Conservation (phyloP, 2,113 vertebrate genomes). For the Carollia perspicillata region DNA sequence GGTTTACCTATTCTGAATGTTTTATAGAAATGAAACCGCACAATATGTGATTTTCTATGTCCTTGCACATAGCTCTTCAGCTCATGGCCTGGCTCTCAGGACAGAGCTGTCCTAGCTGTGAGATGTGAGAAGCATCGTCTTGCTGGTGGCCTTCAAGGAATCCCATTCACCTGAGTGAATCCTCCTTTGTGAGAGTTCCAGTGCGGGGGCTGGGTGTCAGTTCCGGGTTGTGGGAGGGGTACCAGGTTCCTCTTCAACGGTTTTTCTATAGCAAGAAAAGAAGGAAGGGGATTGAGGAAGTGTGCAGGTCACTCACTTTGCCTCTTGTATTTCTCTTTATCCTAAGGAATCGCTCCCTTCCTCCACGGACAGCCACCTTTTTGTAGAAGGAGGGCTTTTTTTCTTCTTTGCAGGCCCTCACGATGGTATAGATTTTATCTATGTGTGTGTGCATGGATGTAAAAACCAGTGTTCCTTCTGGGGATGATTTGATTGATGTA, state of each 20-base stretch:
- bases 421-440: neutral
- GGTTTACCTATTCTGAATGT: neutral
- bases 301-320: neutral
- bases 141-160: neutral
- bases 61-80: neutral
- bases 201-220: no score
- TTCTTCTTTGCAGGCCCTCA: neutral
- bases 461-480: slow-evolving; percentile 43
- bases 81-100: neutral
- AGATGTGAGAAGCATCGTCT: neutral
- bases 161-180: neutral
- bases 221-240: neutral
- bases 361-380: no score
- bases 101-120: neutral
- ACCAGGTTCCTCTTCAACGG: neutral
- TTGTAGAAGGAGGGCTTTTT: neutral
- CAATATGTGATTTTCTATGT: neutral
- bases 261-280: neutral
- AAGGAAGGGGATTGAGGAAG: neutral
- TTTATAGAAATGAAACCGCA: neutral
- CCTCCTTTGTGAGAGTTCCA: neutral
- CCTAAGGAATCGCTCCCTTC: neutral
- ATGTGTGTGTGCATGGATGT: neutral
- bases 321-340: neutral
- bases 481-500: slow-evolving; percentile 59